A percentile compares a stretch with the other conserved stretches of the same genome.
Conservation (phyloP, 2,797 vertebrate genomes). For the Hippoglossus hippoglossus region DNA sequence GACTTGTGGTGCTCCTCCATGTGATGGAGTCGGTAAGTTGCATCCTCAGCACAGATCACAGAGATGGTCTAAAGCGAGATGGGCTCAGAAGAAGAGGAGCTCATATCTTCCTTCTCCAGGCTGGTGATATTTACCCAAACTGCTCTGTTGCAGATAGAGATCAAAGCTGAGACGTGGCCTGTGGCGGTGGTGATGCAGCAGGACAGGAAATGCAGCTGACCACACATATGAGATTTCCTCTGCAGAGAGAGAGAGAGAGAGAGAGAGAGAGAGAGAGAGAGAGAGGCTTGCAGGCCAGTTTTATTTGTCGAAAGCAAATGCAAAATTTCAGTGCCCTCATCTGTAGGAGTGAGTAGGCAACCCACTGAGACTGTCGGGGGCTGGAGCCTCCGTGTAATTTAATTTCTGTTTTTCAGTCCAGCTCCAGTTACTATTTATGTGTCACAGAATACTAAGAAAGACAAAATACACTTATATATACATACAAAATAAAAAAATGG, state of each 20-base stretch:
- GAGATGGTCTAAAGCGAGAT: slow-evolving; percentile 9
- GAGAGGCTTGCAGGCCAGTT: neutral
- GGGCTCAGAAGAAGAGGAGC: slow-evolving; percentile 15
- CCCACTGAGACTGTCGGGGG: neutral
- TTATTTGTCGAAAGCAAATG: slow-evolving; percentile 11
- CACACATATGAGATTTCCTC: slow-evolving; percentile 20
- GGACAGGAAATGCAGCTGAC: slow-evolving; percentile 41
- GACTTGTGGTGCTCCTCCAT: slow-evolving; percentile 10
- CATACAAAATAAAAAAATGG: too few species aligned
- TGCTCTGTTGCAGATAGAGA: slow-evolving; percentile 41
- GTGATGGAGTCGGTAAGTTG: slow-evolving; percentile 7
- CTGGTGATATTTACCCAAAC: slow-evolving; percentile 37
- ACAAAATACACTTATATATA: neutral
- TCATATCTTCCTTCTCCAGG: slow-evolving; percentile 36
- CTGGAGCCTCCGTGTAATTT: neutral
- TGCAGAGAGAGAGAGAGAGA: neutral
- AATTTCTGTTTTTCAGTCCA: slow-evolving; percentile 2
- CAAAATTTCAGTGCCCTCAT: neutral
- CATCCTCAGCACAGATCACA: slow-evolving; percentile 19
- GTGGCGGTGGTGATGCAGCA: slow-evolving; percentile 14
- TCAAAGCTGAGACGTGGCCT: slow-evolving; percentile 34
- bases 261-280: neutral
- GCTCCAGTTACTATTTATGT: neutral
- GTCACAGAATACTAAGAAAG: neutral
- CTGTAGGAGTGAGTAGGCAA: neutral